These are phyloP conservation scores for Melitaea cinxia DNA, from an alignment of 1,140 invertebrate species.

Conservation along the genomic window DNA sequence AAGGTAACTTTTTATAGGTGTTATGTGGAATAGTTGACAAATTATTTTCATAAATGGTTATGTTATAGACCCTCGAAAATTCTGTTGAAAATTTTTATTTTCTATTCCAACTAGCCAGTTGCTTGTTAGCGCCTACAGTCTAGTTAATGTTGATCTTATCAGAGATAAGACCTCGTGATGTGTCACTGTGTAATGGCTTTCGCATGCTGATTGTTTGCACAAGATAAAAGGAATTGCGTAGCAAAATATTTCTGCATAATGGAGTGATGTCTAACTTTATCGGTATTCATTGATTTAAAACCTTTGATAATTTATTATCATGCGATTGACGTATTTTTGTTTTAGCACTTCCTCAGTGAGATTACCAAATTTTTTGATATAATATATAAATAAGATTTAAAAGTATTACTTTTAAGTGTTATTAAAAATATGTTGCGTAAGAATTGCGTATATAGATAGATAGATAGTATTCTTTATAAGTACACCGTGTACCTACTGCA, in stretches of 20 bases:
- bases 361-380: no score
- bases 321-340: neutral
- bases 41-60: no score
- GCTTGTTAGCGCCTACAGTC: constrained; percentile 9
- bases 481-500: no score
- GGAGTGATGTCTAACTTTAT: constrained; percentile 12
- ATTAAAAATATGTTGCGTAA: no score
- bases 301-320: constrained; percentile 13
- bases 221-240: constrained; percentile 22
- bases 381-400: no score
- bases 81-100: neutral
- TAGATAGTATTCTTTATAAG: no score
- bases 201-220: constrained; percentile 17
- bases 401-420: no score
- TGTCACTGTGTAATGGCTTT: constrained; percentile 26
- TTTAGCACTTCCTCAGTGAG: constrained; percentile 8
- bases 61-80: no score
- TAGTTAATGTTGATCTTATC: constrained; percentile 19
- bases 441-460: no score
- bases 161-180: constrained; percentile 22
- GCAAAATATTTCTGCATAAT: constrained; percentile 13
- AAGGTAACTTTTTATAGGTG: no score
- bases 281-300: constrained; percentile 11
- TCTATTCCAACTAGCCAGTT: neutral
- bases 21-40: no score